Conservation (phyloP, 2,888 invertebrate species). For the Boloria selene region DNA sequence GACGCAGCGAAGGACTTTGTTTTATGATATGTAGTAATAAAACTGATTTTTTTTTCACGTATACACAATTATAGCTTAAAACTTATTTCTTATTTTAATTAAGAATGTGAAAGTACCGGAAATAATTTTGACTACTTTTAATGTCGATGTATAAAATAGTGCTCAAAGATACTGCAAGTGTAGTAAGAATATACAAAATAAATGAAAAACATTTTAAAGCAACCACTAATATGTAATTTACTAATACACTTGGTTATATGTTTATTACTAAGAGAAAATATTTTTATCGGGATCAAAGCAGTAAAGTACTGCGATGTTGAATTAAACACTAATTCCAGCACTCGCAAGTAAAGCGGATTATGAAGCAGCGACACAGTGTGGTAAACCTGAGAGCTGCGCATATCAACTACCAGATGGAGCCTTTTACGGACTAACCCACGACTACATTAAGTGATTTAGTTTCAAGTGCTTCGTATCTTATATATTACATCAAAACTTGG, state of each 20-base stretch:
- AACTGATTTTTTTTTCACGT: no score
- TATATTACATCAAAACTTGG: conserved; percentile 8
- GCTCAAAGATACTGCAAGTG: no score
- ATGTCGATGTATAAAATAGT: no score
- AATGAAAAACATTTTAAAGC: no score
- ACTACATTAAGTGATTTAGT: conserved; percentile 21
- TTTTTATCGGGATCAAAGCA: conserved; percentile 25
- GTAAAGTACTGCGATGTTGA: conserved; percentile 28
- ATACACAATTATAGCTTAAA: no score
- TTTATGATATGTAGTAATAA: no score
- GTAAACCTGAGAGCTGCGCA: conserved; percentile 40
- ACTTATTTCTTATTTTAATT: no score
- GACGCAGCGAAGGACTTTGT: no score
- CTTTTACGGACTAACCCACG: conserved; percentile 18
- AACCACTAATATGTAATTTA: no score
- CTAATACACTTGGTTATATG: neutral
- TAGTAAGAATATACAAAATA: no score
- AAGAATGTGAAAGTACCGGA: no score
- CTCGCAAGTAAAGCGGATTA: conserved; percentile 45
- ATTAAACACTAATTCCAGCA: conserved; percentile 44
- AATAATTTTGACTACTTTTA: no score
- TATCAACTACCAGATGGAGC: conserved; percentile 44
- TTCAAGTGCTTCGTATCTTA: neutral
- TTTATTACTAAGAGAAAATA: conserved; percentile 7
- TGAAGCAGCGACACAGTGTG: conserved; percentile 39